Percentiles rank a stretch among this genome's conserved stretches.
These are phyloP conservation scores for Nematolebias whitei DNA, from an alignment of 2,113 vertebrate species.

Conservation along the genomic window DNA sequence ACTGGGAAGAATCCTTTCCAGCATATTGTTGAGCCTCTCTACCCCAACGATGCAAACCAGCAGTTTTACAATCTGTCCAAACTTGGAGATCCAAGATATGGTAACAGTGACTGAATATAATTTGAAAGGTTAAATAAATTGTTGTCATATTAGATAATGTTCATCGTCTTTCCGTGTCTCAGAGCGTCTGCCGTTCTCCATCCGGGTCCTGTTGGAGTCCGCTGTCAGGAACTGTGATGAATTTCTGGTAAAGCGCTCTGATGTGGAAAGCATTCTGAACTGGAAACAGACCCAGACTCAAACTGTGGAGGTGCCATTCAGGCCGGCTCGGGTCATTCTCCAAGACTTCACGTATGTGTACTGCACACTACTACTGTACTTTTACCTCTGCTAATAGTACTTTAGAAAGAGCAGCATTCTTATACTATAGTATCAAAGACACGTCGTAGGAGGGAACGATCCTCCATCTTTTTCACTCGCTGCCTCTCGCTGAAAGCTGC, in stretches of 20 bases:
- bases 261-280: slow-evolving; percentile 93
- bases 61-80: slow-evolving; percentile 91
- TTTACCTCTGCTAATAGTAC: too few species aligned
- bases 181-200: slow-evolving; percentile 91
- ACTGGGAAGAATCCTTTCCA: slow-evolving; percentile 88
- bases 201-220: slow-evolving; percentile 92
- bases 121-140: neutral
- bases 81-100: slow-evolving; percentile 88
- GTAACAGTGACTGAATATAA: slow-evolving; percentile 66
- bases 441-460: too few species aligned
- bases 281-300: slow-evolving; percentile 89
- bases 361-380: neutral
- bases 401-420: too few species aligned
- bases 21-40: slow-evolving; percentile 83
- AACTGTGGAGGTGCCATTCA: slow-evolving; percentile 94
- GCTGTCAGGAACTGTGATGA: slow-evolving; percentile 93
- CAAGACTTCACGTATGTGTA: slow-evolving; percentile 95
- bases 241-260: slow-evolving; percentile 89
- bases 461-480: too few species aligned
- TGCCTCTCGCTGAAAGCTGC: too few species aligned
- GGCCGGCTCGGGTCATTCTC: slow-evolving; percentile 93
- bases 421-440: too few species aligned
- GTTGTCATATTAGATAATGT: accelerated
- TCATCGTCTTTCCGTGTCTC: neutral
- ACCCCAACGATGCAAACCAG: slow-evolving; percentile 81